Percentiles rank a stretch among this genome's conserved stretches.
Evolutionary conservation across 2,113 vertebrate species (phyloP).

Genomic region (Rhea pennata): DNA sequence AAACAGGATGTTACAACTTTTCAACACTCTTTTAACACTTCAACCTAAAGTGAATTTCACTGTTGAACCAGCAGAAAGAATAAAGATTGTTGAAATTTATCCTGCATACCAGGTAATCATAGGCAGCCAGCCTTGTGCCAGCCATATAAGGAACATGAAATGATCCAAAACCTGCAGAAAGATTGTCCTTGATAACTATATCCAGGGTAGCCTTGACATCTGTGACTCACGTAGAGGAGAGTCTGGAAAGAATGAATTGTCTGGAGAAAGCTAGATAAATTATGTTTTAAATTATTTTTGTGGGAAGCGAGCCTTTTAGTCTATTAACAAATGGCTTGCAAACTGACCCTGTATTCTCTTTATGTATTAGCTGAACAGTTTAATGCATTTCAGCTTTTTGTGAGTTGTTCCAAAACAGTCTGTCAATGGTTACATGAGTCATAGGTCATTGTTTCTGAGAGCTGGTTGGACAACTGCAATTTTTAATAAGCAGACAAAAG

Average conservation of each 20-base stretch:
- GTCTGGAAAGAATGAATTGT: slow-evolving; percentile 58
- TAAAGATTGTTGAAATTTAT: neutral
- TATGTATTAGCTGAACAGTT: slow-evolving; percentile 58
- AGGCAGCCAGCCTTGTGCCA: neutral
- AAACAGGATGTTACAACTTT: neutral
- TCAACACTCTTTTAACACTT: neutral
- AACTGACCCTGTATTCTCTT: slow-evolving; percentile 62
- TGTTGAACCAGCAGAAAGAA: neutral
- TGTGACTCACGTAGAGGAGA: neutral
- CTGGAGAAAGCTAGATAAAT: slow-evolving; percentile 50
- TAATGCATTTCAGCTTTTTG: slow-evolving; percentile 59
- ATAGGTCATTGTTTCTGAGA: slow-evolving; percentile 45
- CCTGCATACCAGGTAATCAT: neutral
- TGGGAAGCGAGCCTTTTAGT: slow-evolving; percentile 54
- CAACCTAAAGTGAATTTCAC: neutral
- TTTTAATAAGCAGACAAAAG: slow-evolving; percentile 50
- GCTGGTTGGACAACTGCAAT: neutral
- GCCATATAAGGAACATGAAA: neutral
- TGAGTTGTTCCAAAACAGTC: slow-evolving; percentile 62
- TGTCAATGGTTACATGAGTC: slow-evolving; percentile 64
- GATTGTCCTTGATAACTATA: neutral
- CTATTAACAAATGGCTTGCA: slow-evolving; percentile 62
- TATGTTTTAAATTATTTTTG: slow-evolving; percentile 64
- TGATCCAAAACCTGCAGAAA: neutral
- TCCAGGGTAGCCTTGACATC: neutral